Evolutionary conservation across 2,113 vertebrate genomes (phyloP).

Genomic region (Boulengeromyrus knoepffleri): DNA sequence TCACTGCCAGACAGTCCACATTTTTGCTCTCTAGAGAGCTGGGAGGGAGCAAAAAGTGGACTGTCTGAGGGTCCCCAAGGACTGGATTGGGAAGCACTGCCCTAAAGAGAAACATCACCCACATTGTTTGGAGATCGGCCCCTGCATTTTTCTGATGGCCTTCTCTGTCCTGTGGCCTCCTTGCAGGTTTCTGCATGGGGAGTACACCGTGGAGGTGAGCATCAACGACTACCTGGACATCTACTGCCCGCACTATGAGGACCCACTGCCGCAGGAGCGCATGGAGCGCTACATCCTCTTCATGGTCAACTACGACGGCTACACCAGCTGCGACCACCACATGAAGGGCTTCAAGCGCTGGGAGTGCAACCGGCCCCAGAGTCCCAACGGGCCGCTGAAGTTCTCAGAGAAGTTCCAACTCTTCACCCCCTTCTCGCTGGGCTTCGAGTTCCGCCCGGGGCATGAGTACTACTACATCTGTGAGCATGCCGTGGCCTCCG

Average conservation of each 20-base stretch:
- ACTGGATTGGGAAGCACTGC: not conserved
- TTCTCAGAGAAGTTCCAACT: constrained; percentile 98
- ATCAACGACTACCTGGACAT: constrained; percentile 98
- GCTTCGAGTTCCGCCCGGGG: constrained; percentile 90
- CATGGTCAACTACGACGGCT: constrained; percentile 91
- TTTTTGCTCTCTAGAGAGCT: not conserved
- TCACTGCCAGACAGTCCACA: not conserved
- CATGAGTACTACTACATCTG: constrained; percentile 94
- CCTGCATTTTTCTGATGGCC: not conserved
- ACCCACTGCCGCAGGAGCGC: constrained; percentile 57
- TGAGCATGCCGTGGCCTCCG: constrained; percentile 56
- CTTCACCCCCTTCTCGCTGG: constrained; percentile 93
- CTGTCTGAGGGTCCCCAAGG: not conserved
- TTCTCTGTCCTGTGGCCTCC: constrained; percentile 7
- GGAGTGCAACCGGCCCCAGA: constrained; percentile 86
- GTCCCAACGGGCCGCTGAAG: constrained; percentile 79
- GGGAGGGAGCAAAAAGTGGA: not conserved
- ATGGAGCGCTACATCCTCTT: constrained; percentile 87
- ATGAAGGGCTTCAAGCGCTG: constrained; percentile 89
- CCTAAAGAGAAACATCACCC: not conserved
- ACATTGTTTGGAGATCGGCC: not conserved
- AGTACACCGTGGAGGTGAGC: constrained; percentile 87
- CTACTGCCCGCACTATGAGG: constrained; percentile 90
- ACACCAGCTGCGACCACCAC: constrained; percentile 79
- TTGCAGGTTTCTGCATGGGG: constrained; percentile 74